Evolutionary conservation across 2,888 invertebrate genomes (phyloP).

Genomic region (Brenthis ino): DNA sequence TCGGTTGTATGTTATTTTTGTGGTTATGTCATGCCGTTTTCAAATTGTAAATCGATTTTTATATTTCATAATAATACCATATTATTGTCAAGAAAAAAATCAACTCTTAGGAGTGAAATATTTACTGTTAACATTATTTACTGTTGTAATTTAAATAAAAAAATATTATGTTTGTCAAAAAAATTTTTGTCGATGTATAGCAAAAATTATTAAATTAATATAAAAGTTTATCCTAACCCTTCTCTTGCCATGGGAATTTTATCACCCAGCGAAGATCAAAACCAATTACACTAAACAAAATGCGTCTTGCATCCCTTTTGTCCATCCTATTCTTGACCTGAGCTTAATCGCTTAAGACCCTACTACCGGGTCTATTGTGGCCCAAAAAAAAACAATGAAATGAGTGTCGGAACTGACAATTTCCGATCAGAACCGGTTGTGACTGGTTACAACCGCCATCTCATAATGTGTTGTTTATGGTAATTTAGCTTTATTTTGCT

Average conservation of each 20-base stretch:
- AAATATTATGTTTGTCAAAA: conserved; percentile 14
- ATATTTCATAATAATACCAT: no score
- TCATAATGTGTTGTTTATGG: conserved; percentile 79
- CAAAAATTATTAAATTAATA: not conserved
- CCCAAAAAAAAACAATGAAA: conserved; percentile 64
- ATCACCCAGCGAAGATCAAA: conserved; percentile 31
- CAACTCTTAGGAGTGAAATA: no score
- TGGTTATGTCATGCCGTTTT: no score
- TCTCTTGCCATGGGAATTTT: conserved; percentile 33
- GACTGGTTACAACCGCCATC: conserved; percentile 67
- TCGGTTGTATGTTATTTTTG: no score
- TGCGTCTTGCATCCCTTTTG: conserved; percentile 50
- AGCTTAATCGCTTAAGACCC: conserved; percentile 63
- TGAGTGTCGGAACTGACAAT: conserved; percentile 68
- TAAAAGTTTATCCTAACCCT: conserved; percentile 3
- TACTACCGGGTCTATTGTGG: conserved; percentile 56
- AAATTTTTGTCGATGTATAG: not conserved
- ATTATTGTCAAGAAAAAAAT: no score
- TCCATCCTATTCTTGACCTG: conserved; percentile 53
- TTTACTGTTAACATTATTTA: not conserved
- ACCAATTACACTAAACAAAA: conserved; percentile 51
- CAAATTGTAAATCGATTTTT: no score
- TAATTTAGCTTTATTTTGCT: conserved; percentile 76
- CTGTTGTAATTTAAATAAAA: not conserved
- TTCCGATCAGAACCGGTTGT: conserved; percentile 70